Base-by-base conservation (phyloP, 2,113 vertebrate genomes). In the Cyprinodon variegatus region DNA sequence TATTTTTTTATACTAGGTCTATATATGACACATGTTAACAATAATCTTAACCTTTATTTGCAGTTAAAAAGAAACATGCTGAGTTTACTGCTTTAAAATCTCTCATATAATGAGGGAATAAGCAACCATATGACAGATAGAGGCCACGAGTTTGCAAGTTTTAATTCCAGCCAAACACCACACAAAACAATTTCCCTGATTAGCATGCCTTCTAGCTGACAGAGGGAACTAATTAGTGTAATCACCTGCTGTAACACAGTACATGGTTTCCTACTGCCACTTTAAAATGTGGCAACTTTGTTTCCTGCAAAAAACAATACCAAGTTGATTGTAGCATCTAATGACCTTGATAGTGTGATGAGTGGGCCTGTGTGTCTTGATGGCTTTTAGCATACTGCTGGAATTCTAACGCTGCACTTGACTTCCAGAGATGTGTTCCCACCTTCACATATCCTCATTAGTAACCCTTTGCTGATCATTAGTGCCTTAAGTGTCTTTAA, bases 391-490 rank as follows among this genome's bases (percentile, higher is more conserved):
- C 77, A 48, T 85, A 86, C 83, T 37, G 72, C 74, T 72, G 75
- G 87, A 91, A 90, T 88, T 76, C 79, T 86, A 86, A 86, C 85
- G 61, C 59, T 71, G 83, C 86, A 83, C 83, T 89, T 89, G 90
- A 89, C 85, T 90, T 85, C 82, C 68, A 82, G 82, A 89, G 82
- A 89, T 90, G 87, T 81, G 88, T 91, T 90, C 84, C 89, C 92
- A 91, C 91, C 92, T 91, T 91, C 90, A 91, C 88, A 92, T 90
- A 86, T 91, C 89, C 91, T 93, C 93, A 94, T 95, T 94, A 94
- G 79, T 76, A 85, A 79, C 81, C 83, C 81, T 92, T 91, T 90
- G 80, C 89, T 90, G 89, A 89, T 92, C 92, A 92, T 95, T 94
- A 94, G 78, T 39, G 63, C 83, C 84, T 67, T 94, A 94, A 94